Evolutionary conservation across 2,888 invertebrate species (phyloP), one percentile per base, ranked within the genome.

Genomic region (Selenia dentaria): DNA sequence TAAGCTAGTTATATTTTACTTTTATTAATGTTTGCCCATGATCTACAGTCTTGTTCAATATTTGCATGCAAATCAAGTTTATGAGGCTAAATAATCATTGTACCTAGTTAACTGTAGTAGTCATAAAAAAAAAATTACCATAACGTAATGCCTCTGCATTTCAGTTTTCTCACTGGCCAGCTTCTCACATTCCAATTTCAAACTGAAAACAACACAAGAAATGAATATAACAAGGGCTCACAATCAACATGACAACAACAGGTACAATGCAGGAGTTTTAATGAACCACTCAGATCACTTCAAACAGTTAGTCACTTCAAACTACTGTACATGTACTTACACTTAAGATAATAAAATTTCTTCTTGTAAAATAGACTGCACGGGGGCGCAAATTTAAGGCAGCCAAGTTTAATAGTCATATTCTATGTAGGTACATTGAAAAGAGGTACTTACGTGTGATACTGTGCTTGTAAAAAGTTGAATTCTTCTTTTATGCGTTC

Each of bases 141-240:
- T 98, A 72, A 98, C 98, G 93, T 98, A 99, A 93, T 99, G 98
- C 89, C 99, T 93, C 91, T 99, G 98, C 95, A 99, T 98, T 93
- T 98, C 98, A 70, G 98, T 98, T 92, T 99, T 99, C 92, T 99
- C 99, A 87, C 95, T 96, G 58, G 96, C 97, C 83, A 99, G 91
- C 92, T 99, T 99, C 88, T 99, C 99, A 92, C 98, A 97, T 92
- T 99, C 99, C 92, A 98, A 93, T 93, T 98, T 98, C 79, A 98
- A 93, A 87, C 98, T 98, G 94, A 44, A 83, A 83, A 62, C 49
- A 57, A 52, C 1, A 22, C 0, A 22, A 16, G 16, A 3, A 16
- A 16, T 16, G 16, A 16, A 16, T 4, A 16, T 16, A n/a, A n/a
- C n/a, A n/a, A n/a, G n/a, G n/a, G n/a, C n/a, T n/a, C n/a, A n/a